These are phyloP conservation scores for Engraulis encrasicolus DNA, from an alignment of 2,113 vertebrate species.

Conservation along the genomic window DNA sequence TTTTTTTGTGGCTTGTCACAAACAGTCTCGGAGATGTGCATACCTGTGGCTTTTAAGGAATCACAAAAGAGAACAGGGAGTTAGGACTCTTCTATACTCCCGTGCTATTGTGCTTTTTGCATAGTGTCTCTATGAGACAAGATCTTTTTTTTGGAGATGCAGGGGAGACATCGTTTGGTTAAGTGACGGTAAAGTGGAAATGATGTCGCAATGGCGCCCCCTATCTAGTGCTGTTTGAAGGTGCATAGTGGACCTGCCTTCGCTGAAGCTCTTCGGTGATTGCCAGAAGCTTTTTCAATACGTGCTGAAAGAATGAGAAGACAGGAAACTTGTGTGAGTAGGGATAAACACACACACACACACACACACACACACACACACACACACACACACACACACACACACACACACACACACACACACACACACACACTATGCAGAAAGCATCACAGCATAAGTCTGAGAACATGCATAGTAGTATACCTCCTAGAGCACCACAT, in stretches of 20 bases:
- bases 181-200: conserved; percentile 30
- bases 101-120: background rate
- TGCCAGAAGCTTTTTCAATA: conserved; percentile 97
- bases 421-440: no score
- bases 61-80: background rate
- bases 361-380: no score
- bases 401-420: no score
- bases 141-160: background rate
- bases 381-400: no score
- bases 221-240: conserved; percentile 97
- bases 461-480: no score
- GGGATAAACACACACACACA: no score
- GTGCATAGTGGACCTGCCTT: conserved; percentile 95
- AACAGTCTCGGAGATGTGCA: background rate
- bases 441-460: no score
- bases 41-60: background rate
- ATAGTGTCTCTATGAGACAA: background rate
- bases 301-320: conserved; percentile 77
- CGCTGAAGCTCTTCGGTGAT: conserved; percentile 99
- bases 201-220: conserved; percentile 68
- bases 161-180: background rate
- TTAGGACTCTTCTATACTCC: no score
- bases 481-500: no score
- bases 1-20: no score
- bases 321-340: background rate